Conservation (phyloP, 2,113 vertebrate genomes). For the Myocastor coypus region DNA sequence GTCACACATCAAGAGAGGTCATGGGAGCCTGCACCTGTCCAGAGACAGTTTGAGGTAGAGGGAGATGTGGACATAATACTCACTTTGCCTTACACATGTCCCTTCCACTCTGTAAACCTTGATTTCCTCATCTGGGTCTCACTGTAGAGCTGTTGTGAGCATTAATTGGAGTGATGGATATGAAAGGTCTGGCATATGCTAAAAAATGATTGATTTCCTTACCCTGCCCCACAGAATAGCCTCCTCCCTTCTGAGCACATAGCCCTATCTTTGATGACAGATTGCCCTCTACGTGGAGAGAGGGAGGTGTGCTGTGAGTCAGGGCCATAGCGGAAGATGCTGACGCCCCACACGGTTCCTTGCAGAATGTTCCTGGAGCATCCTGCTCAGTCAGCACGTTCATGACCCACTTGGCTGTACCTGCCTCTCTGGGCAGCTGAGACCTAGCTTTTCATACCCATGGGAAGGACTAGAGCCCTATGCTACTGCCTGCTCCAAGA, state of each 20-base stretch:
- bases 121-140: background rate
- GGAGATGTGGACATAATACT: background rate
- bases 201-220: background rate
- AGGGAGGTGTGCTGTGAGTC: constrained; percentile 19
- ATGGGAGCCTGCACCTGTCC: background rate
- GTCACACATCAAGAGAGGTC: background rate
- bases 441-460: background rate
- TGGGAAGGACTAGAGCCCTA: background rate
- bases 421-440: background rate
- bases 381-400: background rate
- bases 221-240: background rate
- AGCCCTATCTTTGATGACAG: background rate
- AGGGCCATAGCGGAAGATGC: background rate
- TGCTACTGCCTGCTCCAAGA: background rate
- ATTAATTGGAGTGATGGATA: background rate
- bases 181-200: background rate
- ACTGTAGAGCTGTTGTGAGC: background rate
- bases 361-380: background rate
- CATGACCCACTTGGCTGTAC: background rate
- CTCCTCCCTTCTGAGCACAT: background rate
- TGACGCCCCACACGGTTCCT: background rate
- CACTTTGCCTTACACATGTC: background rate
- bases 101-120: background rate
- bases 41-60: background rate
- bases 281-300: background rate